A percentile compares a stretch with the other conserved stretches of the same genome.
These are phyloP conservation scores for Lathamus discolor DNA, from an alignment of 2,113 vertebrate genomes.

Conservation along the genomic window DNA sequence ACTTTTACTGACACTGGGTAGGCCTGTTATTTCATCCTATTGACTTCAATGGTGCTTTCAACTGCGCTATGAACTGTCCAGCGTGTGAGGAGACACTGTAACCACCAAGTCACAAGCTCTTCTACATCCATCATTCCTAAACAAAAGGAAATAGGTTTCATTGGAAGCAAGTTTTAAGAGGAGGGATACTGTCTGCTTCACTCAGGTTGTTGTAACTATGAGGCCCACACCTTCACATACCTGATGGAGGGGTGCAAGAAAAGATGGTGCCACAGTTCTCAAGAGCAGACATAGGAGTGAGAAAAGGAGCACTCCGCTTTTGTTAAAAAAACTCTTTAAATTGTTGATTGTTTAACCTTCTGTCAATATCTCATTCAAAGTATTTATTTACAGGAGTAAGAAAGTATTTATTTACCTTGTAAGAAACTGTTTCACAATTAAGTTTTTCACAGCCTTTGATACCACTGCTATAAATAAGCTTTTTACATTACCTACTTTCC, in stretches of 20 bases:
- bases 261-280: accelerated
- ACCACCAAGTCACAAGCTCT: background rate
- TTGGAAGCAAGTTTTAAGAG: background rate
- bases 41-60: background rate
- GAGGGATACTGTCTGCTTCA: background rate
- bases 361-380: background rate
- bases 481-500: background rate
- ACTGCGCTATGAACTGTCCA: too few species aligned
- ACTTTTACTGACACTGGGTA: background rate
- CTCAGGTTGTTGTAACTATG: background rate
- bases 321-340: background rate
- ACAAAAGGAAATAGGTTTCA: background rate
- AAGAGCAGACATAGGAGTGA: background rate
- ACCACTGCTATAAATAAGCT: background rate
- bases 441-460: background rate
- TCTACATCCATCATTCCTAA: background rate
- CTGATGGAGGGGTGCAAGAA: background rate
- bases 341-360: background rate
- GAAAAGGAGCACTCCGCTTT: background rate
- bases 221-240: background rate
- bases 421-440: background rate
- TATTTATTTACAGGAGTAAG: background rate
- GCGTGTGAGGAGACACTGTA: background rate
- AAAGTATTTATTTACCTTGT: background rate
- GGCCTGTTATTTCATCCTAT: background rate